Evolutionary conservation across 2,797 vertebrate genomes (phyloP).

Genomic region (Silurus aristotelis): DNA sequence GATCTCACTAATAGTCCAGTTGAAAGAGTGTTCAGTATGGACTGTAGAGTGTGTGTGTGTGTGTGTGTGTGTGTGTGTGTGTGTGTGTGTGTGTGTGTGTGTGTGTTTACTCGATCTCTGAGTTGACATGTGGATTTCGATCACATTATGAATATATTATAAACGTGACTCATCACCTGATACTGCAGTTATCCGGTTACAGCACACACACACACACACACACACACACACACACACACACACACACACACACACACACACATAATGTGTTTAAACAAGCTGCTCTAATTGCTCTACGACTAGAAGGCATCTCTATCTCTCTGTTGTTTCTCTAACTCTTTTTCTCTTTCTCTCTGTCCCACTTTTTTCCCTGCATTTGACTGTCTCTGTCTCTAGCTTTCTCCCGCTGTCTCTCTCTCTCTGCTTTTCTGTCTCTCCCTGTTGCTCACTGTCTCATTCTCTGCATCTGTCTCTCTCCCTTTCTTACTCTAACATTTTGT

Average conservation of each 20-base stretch:
- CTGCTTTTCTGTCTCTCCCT: too few species aligned
- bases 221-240: not conserved
- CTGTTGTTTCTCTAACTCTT: not conserved
- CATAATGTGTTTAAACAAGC: not conserved
- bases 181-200: conserved; percentile 21
- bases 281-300: not conserved
- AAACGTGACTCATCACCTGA: conserved; percentile 9
- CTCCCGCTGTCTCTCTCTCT: too few species aligned
- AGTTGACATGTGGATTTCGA: conserved; percentile 1
- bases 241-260: conserved; percentile 1
- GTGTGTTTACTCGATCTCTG: not conserved
- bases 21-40: not conserved
- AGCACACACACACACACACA: not conserved
- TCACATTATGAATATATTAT: conserved; percentile 1
- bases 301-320: not conserved
- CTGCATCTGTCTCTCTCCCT: too few species aligned
- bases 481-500: too few species aligned
- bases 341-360: not conserved
- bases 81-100: not conserved
- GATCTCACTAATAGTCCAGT: not conserved
- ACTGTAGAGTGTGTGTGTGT: not conserved
- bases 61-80: not conserved
- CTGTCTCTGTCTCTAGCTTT: too few species aligned
- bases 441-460: too few species aligned
- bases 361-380: not conserved